Evolutionary conservation across 2,888 invertebrate species (phyloP).

Genomic region (Callyntrura sp.): DNA sequence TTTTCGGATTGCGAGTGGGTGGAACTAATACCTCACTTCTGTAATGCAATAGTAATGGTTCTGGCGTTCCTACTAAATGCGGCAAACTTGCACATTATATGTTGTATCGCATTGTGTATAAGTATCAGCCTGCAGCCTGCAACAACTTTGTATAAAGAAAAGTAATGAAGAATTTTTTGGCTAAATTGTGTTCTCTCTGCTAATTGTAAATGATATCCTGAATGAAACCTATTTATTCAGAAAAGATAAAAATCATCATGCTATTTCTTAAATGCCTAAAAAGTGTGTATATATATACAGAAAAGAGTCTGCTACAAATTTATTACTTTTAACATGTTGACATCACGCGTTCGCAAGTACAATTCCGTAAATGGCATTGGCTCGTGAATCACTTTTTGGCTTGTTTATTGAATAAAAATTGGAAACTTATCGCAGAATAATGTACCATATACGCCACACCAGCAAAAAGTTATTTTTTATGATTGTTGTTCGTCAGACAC

Average conservation of each 20-base stretch:
- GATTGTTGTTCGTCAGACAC: constrained; percentile 4
- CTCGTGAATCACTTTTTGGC: neutral
- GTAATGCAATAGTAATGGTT: too few species aligned
- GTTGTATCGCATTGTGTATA: too few species aligned
- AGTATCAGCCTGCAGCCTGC: neutral
- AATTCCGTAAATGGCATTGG: constrained; percentile 43
- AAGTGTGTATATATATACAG: neutral
- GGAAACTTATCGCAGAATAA: constrained; percentile 24
- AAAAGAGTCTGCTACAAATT: neutral
- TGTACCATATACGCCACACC: neutral
- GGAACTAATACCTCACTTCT: too few species aligned
- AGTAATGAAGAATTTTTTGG: neutral
- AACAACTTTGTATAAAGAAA: neutral
- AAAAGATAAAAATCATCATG: neutral
- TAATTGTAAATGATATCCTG: neutral
- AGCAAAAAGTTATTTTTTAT: constrained; percentile 4
- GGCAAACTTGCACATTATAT: too few species aligned
- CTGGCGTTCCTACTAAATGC: too few species aligned
- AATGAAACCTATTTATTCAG: too few species aligned
- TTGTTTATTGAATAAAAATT: constrained; percentile 33
- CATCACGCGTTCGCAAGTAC: neutral
- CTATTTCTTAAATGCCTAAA: neutral
- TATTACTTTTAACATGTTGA: neutral
- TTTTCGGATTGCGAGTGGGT: too few species aligned
- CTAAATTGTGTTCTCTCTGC: neutral